Percentiles rank a stretch among this genome's conserved stretches.
Conservation (phyloP, 2,113 vertebrate species). For the Accipiter virgatus region DNA sequence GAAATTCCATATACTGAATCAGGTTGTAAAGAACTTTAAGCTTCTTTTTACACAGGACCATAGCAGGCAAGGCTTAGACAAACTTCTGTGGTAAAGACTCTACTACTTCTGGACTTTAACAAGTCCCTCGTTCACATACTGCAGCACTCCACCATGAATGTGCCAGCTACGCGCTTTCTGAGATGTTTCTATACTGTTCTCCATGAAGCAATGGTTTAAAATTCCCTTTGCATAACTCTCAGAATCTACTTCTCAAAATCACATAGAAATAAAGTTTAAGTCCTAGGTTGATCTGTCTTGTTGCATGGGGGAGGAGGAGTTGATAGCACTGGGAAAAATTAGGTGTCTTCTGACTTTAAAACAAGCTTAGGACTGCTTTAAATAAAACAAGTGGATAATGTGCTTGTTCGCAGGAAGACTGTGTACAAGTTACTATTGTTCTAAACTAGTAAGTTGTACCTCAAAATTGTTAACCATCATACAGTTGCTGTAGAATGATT, state of each 20-base stretch:
- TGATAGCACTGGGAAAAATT: not conserved
- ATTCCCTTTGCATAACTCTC: not conserved
- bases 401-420: not conserved
- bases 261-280: not conserved
- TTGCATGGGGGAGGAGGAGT: not conserved
- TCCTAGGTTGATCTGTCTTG: not conserved
- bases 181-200: not conserved
- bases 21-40: not conserved
- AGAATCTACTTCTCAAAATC: not conserved
- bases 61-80: not conserved
- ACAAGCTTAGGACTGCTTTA: not conserved
- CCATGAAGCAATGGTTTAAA: not conserved
- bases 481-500: not conserved
- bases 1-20: not conserved
- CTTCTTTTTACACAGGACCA: not conserved
- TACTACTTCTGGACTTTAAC: not conserved
- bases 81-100: not conserved
- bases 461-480: not conserved
- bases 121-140: not conserved
- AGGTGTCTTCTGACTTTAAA: not conserved
- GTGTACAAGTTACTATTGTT: not conserved
- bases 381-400: not conserved
- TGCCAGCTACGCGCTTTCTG: not conserved
- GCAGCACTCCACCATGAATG: not conserved
- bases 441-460: not conserved